Evolutionary conservation across 2,888 invertebrate species (phyloP), one percentile per base, ranked within the genome.

Genomic region (Drosophila anceps): DNA sequence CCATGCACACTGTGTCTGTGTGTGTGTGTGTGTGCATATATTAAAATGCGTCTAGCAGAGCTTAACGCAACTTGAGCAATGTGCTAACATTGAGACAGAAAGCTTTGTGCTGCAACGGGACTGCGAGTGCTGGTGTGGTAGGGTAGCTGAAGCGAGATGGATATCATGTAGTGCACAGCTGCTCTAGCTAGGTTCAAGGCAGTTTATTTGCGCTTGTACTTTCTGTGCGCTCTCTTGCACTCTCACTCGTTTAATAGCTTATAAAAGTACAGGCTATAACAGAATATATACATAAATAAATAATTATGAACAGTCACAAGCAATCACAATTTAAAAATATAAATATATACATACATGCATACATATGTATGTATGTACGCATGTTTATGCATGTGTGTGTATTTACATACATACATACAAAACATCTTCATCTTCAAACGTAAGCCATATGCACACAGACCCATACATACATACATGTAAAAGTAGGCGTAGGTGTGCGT

Each of bases 21-120:
- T 12, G 1, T 27, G 37, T 31, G 15, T 54, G 66, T 62, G 43
- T 46, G 29, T 43, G 43, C 37, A 57, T 31, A 41, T 58, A 61
- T 54, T 54, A 41, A 68, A 58, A 37, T 53, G 53, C 39, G 76
- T 74, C 76, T 67, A 80, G 71, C 63, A 72, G 65, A 66, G 84
- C 84, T 84, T 79, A 88, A 86, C 70, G 80, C 55, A 80, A 79
- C 78, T 67, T 71, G 55, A 64, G 55, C 65, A 71, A 57, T 66
- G 61, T 50, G 57, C 60, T 77, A 84, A 69, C 75, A 86, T 76
- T 86, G 82, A 46, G 76, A 69, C 63, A 65, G 73, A 85, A 84
- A 79, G 83, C 85, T 81, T 65, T 39, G 58, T 41, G n/a, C 39
- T 51, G 64, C 74, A 74, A 48, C 44, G 46, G 55, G 51, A 64